Conservation (phyloP, 2,888 invertebrate species). For the Leptura quadrifasciata region DNA sequence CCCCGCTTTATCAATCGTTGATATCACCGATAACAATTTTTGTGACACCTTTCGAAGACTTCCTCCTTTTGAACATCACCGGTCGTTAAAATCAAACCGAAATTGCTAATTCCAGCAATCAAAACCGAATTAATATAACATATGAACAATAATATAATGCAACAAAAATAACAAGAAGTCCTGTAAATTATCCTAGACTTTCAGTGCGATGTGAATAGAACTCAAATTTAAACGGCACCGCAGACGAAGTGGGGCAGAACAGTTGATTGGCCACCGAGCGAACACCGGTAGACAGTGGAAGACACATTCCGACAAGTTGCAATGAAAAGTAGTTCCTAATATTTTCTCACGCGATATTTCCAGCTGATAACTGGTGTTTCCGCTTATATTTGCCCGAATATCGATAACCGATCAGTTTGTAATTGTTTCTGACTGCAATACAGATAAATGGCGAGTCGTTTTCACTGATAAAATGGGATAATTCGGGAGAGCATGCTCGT, state of each 20-base stretch:
- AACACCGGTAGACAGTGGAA: constrained; percentile 47
- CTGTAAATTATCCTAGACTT: background rate
- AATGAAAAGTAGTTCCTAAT: constrained; percentile 67
- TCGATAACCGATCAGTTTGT: background rate
- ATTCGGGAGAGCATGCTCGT: constrained; percentile 61
- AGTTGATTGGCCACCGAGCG: constrained; percentile 52
- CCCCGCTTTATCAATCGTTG: constrained; percentile 16
- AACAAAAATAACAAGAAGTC: constrained; percentile 13
- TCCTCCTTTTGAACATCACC: background rate
- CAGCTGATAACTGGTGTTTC: background rate
- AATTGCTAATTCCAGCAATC: constrained; percentile 13
- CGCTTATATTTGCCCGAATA: background rate
- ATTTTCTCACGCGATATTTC: constrained; percentile 51
- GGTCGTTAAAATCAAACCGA: constrained; percentile 2
- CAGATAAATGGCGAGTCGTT: background rate
- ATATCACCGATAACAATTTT: constrained; percentile 27
- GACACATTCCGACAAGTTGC: constrained; percentile 65
- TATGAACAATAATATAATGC: constrained; percentile 30
- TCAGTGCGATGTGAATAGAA: constrained; percentile 36
- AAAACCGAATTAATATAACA: constrained; percentile 21
- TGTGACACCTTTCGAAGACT: background rate
- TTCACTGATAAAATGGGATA: constrained; percentile 37
- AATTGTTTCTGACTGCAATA: background rate
- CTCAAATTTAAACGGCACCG: constrained; percentile 22
- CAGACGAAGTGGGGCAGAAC: constrained; percentile 36